Conservation (phyloP, 2,113 vertebrate species). For the Acanthisitta chloris region DNA sequence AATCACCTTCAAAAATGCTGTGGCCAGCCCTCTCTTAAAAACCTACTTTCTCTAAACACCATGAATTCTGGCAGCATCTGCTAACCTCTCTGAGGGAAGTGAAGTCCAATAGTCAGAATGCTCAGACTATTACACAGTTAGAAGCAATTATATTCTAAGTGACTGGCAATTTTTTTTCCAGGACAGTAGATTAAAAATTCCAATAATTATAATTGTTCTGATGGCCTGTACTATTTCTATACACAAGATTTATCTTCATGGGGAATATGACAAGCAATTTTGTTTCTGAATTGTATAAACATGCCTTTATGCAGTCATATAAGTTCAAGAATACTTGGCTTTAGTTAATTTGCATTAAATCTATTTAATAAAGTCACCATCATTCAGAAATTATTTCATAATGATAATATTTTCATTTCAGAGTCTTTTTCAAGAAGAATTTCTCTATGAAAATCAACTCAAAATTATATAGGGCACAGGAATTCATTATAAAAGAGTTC, state of each 20-base stretch:
- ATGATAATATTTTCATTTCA: neutral
- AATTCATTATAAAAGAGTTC: neutral
- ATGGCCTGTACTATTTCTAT: neutral
- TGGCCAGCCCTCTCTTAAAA: neutral
- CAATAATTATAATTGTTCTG: neutral
- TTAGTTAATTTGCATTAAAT: neutral
- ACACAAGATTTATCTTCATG: neutral
- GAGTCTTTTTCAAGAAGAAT: neutral
- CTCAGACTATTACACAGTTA: neutral
- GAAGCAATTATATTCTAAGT: neutral
- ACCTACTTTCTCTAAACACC: neutral
- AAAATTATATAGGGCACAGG: neutral
- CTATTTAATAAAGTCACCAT: neutral
- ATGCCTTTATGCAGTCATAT: neutral
- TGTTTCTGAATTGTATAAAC: neutral
- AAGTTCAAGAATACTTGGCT: neutral
- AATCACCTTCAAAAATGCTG: neutral
- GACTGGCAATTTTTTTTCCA: neutral
- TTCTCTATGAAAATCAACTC: neutral
- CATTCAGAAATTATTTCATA: neutral
- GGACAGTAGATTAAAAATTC: neutral
- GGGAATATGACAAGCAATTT: neutral
- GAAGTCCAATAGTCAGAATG: neutral
- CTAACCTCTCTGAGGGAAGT: neutral
- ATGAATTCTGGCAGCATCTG: neutral